Conservation (phyloP, 2,888 invertebrate species). For the Cotesia congregata region DNA sequence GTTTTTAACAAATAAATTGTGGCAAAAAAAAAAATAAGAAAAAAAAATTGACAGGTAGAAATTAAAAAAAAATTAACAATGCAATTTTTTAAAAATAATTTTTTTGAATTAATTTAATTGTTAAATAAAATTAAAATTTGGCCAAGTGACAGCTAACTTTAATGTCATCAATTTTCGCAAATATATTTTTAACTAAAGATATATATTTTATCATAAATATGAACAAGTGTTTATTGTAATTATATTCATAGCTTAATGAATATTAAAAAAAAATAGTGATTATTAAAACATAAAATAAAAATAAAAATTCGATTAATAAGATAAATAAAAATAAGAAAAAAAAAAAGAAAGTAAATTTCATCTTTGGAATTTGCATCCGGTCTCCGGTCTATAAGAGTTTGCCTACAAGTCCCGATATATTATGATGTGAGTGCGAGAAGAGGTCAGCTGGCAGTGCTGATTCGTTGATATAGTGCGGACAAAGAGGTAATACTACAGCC, state of each 20-base stretch:
- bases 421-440: conserved; percentile 1
- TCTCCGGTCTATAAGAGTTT: conserved; percentile 13
- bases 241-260: background rate
- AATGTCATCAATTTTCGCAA: no score
- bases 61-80: no score
- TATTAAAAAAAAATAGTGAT: background rate
- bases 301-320: background rate
- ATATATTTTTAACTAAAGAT: no score
- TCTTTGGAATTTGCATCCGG: conserved; percentile 42
- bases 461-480: background rate
- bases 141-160: no score
- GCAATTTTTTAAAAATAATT: no score
- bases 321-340: conserved; percentile 9
- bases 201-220: background rate
- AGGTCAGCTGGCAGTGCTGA: conserved; percentile 15
- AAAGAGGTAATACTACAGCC: conserved; percentile 16
- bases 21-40: no score
- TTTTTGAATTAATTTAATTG: no score
- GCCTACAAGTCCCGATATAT: background rate
- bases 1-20: no score
- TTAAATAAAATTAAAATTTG: no score
- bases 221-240: background rate
- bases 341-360: conserved; percentile 39
- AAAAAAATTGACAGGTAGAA: no score
- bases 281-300: no score